These are phyloP conservation scores for Barnardius zonarius DNA, from an alignment of 2,113 vertebrate species.

Conservation along the genomic window DNA sequence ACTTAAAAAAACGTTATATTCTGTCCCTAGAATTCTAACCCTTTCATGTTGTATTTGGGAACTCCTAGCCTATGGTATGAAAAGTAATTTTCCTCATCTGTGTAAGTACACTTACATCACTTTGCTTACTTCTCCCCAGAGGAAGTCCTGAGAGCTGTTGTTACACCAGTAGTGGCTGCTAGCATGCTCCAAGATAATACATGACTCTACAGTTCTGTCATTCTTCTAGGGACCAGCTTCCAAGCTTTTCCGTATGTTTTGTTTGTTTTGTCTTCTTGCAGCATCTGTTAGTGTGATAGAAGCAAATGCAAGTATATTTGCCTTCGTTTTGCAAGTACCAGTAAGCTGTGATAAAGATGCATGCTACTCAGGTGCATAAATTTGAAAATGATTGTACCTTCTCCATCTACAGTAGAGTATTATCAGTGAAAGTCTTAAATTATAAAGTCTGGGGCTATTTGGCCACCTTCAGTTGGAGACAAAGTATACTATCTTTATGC, in stretches of 20 bases:
- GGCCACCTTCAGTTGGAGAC: background rate
- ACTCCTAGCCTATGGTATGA: background rate
- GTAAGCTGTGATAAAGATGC: background rate
- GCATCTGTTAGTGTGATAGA: background rate
- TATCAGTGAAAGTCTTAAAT: background rate
- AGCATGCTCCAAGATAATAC: background rate
- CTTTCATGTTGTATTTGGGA: background rate
- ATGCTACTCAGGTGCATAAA: background rate
- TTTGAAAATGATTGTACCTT: background rate
- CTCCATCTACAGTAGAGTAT: background rate
- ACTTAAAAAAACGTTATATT: background rate
- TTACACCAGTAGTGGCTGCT: background rate
- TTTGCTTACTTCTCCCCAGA: background rate
- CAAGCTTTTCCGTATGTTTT: slow-evolving; percentile 2
- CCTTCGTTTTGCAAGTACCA: background rate
- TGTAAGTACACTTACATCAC: background rate
- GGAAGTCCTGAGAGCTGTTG: background rate
- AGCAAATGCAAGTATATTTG: background rate
- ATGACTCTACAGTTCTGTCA: background rate
- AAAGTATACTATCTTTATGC: background rate
- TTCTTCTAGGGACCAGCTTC: background rate
- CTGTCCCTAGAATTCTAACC: background rate
- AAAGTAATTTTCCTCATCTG: background rate
- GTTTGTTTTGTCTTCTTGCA: slow-evolving; percentile 20
- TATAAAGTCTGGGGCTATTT: background rate